Percentiles rank a stretch among this genome's conserved stretches.
These are phyloP conservation scores for Adrianichthys oophorus DNA, from an alignment of 2,797 vertebrate genomes.

Conservation along the genomic window DNA sequence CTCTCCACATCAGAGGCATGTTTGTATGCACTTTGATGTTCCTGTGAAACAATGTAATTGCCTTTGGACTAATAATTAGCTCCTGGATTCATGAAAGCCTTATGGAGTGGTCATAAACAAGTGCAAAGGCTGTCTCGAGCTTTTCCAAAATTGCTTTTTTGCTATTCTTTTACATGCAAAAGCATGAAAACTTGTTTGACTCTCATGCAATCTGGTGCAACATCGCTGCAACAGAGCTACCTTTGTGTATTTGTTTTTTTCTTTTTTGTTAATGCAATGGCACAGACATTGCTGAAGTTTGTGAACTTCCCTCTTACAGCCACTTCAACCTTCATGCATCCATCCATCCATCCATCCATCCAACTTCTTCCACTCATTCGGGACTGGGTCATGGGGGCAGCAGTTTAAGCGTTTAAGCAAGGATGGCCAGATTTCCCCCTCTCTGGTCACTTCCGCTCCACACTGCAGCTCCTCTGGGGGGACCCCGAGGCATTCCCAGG, in stretches of 20 bases:
- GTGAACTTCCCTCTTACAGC: conserved; percentile 14
- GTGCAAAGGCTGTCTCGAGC: conserved; percentile 59
- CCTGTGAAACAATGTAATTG: conserved; percentile 53
- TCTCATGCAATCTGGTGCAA: conserved; percentile 56
- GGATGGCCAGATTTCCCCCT: too few relatives aligned
- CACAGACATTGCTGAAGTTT: conserved; percentile 7
- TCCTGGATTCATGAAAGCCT: conserved; percentile 45
- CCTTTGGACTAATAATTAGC: conserved; percentile 70
- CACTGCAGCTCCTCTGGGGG: not conserved
- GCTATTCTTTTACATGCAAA: conserved; percentile 38
- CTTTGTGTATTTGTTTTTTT: conserved; percentile 22
- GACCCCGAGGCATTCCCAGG: not conserved
- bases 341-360: too few relatives aligned
- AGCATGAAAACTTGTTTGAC: conserved; percentile 25
- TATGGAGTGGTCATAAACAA: conserved; percentile 56
- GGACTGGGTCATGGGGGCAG: too few relatives aligned
- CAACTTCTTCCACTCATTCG: too few relatives aligned
- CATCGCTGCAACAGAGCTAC: conserved; percentile 28
- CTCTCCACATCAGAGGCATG: conserved; percentile 50
- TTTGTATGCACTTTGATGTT: conserved; percentile 66
- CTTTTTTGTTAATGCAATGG: conserved; percentile 11
- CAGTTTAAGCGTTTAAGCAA: not conserved
- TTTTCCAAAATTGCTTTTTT: conserved; percentile 51
- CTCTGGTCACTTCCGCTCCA: too few relatives aligned
- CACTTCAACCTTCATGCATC: not conserved